phyloP scores from a whole-genome alignment of 2,888 invertebrate species.

The Diarsia mendica region DNA sequence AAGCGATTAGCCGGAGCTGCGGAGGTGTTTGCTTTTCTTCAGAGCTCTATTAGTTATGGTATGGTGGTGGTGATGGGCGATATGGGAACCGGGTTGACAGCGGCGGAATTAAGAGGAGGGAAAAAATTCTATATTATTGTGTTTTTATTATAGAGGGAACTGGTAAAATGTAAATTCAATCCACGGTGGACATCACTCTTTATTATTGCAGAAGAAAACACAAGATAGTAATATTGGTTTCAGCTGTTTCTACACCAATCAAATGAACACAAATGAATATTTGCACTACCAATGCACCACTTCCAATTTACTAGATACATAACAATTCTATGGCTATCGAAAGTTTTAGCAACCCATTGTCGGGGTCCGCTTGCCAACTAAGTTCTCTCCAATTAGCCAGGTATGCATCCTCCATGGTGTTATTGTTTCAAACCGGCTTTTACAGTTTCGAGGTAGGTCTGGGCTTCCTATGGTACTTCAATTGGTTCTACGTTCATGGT shows the following conservation, averaged over 20 bases:
- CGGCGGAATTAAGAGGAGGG: conserved; percentile 17
- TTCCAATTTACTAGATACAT: conserved; percentile 2
- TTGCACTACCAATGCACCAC: neutral
- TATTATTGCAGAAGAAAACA: neutral
- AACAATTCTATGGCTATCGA: conserved; percentile 13
- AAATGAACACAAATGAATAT: neutral
- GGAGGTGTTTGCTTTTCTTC: conserved; percentile 88
- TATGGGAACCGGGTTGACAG: conserved; percentile 62
- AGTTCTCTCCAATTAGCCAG: conserved; percentile 43
- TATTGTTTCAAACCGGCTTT: conserved; percentile 44
- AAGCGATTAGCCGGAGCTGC: conserved; percentile 87
- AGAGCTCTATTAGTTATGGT: conserved; percentile 76
- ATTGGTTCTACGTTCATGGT: neutral
- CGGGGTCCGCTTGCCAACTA: conserved; percentile 14
- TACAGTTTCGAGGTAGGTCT: neutral
- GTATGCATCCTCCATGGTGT: conserved; percentile 29
- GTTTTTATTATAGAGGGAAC: too few relatives aligned
- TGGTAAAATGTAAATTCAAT: neutral
- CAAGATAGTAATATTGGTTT: neutral
- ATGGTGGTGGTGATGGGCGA: conserved; percentile 62
- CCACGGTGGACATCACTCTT: neutral
- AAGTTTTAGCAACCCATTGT: conserved; percentile 31
- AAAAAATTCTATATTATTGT: neutral
- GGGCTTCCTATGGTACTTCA: neutral
- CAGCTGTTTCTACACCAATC: neutral